Base-by-base conservation (phyloP, 2,888 invertebrate species). In the Andrena minutula region DNA sequence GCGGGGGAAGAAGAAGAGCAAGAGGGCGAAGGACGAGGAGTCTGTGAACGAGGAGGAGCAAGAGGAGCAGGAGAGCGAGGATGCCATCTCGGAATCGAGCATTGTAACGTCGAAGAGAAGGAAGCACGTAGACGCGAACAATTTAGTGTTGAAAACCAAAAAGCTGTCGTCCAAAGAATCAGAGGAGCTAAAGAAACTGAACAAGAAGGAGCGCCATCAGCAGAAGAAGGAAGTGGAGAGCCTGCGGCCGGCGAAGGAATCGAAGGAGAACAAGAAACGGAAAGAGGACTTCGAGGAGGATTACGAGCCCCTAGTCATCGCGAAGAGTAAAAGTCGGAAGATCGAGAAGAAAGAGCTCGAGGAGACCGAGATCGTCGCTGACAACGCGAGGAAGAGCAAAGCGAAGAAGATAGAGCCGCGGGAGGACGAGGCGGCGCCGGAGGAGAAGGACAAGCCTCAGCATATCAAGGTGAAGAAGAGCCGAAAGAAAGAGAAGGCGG, bases 201-300 rank as follows among this genome's bases (percentile, higher is more conserved):
- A 84, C 80, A 90, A 90, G 76, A 91, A 91, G 74, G 89, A 89
- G 58, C 83, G 88, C 28, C 79, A 84, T 64, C 89, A 86, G 79
- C 88, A 89, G 70, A 91, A 85, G 76, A 91, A 85, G 56, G 84
- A 90, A 64, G 72, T 79, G 20, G 83, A 91, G 86, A 77, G 65
- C 35, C 64, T 80, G n/a, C 85, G 75, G 47, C 82, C 85, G 8
- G 78, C 79, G 20, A 90, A 88, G 71, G 91, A 91, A 69, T 51
- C 80, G n/a, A 93, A 93, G 75, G 91, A 92, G 12, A 92, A 90
- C 65, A 90, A 87, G 68, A 93, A 89, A 72, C 90, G 90, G 10
- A 90, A 90, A 61, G 92, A 93, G 30, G 89, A 93, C 80, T 93
- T 93, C 72, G 93, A 93, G 75, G 92, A 93, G 68, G 89, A 91